phyloP scores from a whole-genome alignment of 2,888 invertebrate genomes.

The Dermolepida albohirtum region DNA sequence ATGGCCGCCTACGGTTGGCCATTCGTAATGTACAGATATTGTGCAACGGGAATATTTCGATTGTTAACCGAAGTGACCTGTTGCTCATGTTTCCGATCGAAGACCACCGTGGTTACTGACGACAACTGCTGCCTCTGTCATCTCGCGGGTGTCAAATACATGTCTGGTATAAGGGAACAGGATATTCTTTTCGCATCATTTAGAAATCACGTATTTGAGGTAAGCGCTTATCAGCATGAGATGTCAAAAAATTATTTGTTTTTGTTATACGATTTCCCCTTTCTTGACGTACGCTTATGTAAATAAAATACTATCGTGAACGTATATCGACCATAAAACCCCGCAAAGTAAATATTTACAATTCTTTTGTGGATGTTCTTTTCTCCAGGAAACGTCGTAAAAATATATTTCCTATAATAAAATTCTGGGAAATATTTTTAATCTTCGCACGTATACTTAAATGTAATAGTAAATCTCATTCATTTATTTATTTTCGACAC shows the following conservation, averaged over 20 bases:
- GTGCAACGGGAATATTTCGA: slow-evolving; percentile 80
- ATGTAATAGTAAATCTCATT: no score
- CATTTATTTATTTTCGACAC: no score
- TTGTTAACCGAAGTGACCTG: slow-evolving; percentile 77
- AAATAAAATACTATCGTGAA: no score
- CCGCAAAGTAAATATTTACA: no score
- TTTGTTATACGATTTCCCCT: not conserved
- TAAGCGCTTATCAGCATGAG: slow-evolving; percentile 58
- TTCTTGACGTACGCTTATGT: not conserved
- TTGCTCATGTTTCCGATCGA: slow-evolving; percentile 72
- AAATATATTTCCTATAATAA: no score
- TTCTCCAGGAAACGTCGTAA: no score
- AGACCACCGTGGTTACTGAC: slow-evolving; percentile 77
- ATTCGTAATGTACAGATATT: slow-evolving; percentile 82
- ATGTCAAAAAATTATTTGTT: not conserved
- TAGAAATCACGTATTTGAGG: slow-evolving; percentile 87
- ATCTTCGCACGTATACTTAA: no score
- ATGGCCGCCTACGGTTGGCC: slow-evolving; percentile 92
- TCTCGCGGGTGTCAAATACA: slow-evolving; percentile 84
- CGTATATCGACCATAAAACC: no score
- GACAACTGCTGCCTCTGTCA: slow-evolving; percentile 93
- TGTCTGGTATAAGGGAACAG: slow-evolving; percentile 79
- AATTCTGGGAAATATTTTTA: no score
- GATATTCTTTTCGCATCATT: slow-evolving; percentile 90
- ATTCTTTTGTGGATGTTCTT: no score